Percentiles rank a stretch among this genome's conserved stretches.
Conservation (phyloP, 2,797 vertebrate species). For the Dryobates pubescens region DNA sequence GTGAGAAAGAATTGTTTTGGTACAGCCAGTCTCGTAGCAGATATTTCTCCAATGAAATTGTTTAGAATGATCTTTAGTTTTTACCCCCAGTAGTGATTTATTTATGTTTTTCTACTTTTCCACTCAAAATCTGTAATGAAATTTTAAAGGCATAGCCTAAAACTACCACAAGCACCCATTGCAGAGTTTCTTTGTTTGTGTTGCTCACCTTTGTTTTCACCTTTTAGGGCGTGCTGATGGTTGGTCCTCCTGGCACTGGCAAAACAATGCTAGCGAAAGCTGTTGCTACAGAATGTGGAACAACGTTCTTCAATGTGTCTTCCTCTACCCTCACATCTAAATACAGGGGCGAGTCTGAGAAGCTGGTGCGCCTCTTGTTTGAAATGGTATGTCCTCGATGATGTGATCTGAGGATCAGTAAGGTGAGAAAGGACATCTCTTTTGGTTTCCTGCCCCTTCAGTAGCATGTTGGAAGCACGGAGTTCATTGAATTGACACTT, state of each 20-base stretch:
- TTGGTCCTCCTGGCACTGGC: constrained; percentile 96
- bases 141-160: no score
- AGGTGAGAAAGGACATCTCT: neutral
- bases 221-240: constrained; percentile 94
- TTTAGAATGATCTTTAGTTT: no score
- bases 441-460: neutral
- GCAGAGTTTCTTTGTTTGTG: neutral
- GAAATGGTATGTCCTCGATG: constrained; percentile 88
- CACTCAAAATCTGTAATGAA: no score
- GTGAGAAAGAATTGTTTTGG: no score
- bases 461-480: neutral
- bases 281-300: constrained; percentile 97
- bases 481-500: neutral
- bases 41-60: no score
- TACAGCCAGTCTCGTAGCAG: no score
- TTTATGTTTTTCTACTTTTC: no score
- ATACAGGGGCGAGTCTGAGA: constrained; percentile 97
- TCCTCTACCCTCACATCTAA: constrained; percentile 96
- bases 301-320: constrained; percentile 97
- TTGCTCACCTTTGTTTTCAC: neutral
- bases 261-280: constrained; percentile 99
- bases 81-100: no score
- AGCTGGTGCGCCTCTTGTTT: constrained; percentile 95
- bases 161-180: neutral
- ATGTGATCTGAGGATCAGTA: neutral